Conservation (phyloP, 1,140 invertebrate species). For the Holcopasites calliopsidis region DNA sequence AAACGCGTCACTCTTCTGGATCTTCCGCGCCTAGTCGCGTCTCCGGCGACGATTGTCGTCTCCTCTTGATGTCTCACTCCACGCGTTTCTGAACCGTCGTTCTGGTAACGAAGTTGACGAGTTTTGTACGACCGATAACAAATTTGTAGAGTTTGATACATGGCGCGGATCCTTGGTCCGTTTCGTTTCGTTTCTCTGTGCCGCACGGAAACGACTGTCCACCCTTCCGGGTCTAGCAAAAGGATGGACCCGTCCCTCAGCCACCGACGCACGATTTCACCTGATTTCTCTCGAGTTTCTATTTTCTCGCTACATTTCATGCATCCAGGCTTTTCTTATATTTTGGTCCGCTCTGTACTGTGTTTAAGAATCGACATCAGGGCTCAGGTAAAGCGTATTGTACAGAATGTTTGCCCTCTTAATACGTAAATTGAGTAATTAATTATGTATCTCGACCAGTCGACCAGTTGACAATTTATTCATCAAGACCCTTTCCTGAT, state of each 20-base stretch:
- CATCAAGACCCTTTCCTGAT: background rate
- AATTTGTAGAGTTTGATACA: background rate
- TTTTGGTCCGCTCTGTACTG: too few relatives aligned
- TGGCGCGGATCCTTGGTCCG: background rate
- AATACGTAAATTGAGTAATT: too few relatives aligned
- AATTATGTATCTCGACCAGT: too few relatives aligned
- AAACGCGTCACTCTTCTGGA: slow-evolving; percentile 56
- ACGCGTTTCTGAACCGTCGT: slow-evolving; percentile 47
- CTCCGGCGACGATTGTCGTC: slow-evolving; percentile 53
- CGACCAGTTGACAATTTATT: too few relatives aligned
- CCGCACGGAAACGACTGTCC: background rate
- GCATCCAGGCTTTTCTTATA: background rate
- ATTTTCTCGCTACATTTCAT: background rate
- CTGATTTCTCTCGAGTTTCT: slow-evolving; percentile 30
- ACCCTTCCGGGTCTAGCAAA: background rate
- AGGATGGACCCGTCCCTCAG: background rate
- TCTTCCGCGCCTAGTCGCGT: slow-evolving; percentile 51
- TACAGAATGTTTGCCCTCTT: too few relatives aligned
- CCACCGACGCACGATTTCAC: slow-evolving; percentile 23
- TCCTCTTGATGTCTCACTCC: slow-evolving; percentile 66
- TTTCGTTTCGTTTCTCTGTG: background rate
- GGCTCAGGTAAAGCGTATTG: too few relatives aligned
- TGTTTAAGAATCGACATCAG: too few relatives aligned
- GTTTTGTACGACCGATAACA: slow-evolving; percentile 22
- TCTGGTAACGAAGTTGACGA: slow-evolving; percentile 35